Base-by-base conservation (phyloP, 2,888 invertebrate genomes). In the Drepanosiphum platanoidis region DNA sequence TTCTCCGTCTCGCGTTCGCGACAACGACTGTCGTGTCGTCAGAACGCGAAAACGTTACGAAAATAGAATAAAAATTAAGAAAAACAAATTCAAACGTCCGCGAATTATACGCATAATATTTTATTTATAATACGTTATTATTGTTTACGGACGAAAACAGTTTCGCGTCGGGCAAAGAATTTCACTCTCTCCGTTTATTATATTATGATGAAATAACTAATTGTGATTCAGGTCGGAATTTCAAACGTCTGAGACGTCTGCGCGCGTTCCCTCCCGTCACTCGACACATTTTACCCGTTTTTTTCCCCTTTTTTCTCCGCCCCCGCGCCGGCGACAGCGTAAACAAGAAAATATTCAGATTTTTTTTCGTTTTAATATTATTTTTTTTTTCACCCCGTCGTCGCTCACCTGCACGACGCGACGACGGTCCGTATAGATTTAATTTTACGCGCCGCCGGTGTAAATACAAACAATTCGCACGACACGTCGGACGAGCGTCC, bases 231-330 rank as follows among this genome's bases (percentile, higher is more conserved):
- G 27, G 58, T 81, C 22, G 80, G 81, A 71, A 71, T 71, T 71
- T 32, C 81, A 81, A 71, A 61, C 58, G 71, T 71, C 71, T 81
- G 8, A 71, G 71, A 61, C 81, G 39, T 39, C 80, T 58, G 70
- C 7, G n/a, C n/a, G n/a, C n/a, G n/a, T n/a, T n/a, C n/a, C n/a
- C n/a, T n/a, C n/a, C n/a, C 18, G 39, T 71, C 22, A 70, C 70
- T 70, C 36, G 70, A 58, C 70, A 70, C 70, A 70, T 80, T 58
- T 36, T 71, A 39, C 71, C 39, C 39, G 58, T 61, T n/a, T n/a
- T n/a, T n/a, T n/a, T n/a, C n/a, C 22, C 13, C 11, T 32, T 34
- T 34, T 70, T 70, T 70, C 9, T 46, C 13, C n/a, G n/a, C n/a
- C n/a, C n/a, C 15, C 52, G 5, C 27, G 46, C 7, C 39, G 3